phyloP scores from a whole-genome alignment of 1,140 invertebrate species.

The Trissolcus basalis region DNA sequence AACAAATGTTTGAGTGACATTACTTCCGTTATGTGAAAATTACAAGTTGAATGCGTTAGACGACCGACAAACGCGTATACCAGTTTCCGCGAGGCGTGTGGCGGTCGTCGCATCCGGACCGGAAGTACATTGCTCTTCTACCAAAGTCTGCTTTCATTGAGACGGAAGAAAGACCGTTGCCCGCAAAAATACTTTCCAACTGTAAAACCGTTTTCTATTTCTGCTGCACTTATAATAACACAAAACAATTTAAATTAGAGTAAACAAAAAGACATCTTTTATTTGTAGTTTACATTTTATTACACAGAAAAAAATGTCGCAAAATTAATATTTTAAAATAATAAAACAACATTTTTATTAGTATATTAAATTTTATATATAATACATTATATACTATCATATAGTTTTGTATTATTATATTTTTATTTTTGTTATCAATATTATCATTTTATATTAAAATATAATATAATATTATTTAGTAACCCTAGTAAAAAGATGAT shows the following conservation, averaged over 20 bases:
- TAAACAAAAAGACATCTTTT: no score
- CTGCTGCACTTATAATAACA: not conserved
- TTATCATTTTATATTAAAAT: no score
- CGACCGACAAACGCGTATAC: conserved; percentile 80
- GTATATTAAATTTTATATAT: no score
- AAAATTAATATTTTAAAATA: no score
- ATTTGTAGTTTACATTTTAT: no score
- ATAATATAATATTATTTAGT: no score
- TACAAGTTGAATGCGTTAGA: conserved; percentile 87
- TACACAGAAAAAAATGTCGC: no score
- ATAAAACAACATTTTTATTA: no score
- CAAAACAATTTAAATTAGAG: not conserved
- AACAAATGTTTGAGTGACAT: not conserved
- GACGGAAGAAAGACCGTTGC: conserved; percentile 5
- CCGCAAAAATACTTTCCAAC: conserved; percentile 10
- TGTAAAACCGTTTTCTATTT: not conserved
- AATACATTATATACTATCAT: no score
- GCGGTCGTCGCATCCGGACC: conserved; percentile 64
- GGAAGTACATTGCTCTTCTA: conserved; percentile 80
- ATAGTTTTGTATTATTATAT: no score
- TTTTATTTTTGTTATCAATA: no score
- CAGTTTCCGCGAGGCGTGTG: conserved; percentile 81
- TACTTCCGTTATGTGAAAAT: conserved; percentile 72
- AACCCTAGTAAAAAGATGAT: no score
- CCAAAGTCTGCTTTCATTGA: conserved; percentile 25